phyloP scores from a whole-genome alignment of 2,888 invertebrate species.

The Aromia moschata region DNA sequence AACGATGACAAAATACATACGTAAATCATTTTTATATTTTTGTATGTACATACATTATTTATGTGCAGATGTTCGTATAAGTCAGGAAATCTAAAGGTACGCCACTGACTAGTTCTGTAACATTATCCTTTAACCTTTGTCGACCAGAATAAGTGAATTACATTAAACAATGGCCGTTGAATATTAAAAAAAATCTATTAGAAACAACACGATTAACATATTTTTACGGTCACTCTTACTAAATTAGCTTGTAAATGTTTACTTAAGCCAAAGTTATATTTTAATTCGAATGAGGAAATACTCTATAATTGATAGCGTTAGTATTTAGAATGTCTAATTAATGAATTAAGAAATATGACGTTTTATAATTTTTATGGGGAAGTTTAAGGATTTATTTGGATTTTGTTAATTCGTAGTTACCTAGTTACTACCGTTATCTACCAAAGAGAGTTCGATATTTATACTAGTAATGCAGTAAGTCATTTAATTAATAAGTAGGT shows the following conservation, averaged over 20 bases:
- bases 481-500: too few relatives aligned
- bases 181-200: constrained; percentile 26
- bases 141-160: constrained; percentile 30
- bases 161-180: constrained; percentile 31
- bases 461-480: neutral
- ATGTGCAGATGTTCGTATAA: neutral
- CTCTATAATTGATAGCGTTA: neutral
- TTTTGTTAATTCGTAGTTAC: neutral
- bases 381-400: neutral
- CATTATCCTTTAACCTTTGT: constrained; percentile 13
- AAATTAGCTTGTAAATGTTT: neutral
- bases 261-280: constrained; percentile 8
- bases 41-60: neutral
- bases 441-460: too few relatives aligned
- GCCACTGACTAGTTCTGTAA: constrained; percentile 2
- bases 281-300: constrained; percentile 7
- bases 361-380: neutral
- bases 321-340: neutral
- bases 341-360: neutral
- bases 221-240: constrained; percentile 4
- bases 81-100: too few relatives aligned
- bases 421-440: neutral
- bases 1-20: too few relatives aligned
- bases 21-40: too few relatives aligned
- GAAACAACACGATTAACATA: constrained; percentile 8